Base-by-base conservation (phyloP, 2,113 vertebrate species). In the Lagenorhynchus albirostris region DNA sequence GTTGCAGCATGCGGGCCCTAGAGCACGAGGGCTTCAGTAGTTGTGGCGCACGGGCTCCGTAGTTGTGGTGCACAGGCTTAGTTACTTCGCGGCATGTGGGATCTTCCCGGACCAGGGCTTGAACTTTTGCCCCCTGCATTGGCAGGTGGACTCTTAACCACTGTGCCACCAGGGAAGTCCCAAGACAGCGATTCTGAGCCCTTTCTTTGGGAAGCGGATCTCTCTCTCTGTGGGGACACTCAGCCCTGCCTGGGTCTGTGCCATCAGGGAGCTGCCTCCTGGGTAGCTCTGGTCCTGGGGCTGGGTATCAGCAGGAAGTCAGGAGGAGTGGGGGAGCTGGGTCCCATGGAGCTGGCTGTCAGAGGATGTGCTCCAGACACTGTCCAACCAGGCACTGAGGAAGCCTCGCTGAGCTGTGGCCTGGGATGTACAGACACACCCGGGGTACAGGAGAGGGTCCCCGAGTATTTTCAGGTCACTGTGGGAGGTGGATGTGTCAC, bases 321-420 rank as follows among this genome's bases (percentile, higher is more conserved):
- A 12, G 67, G 31, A 44, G 36, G n/a, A 31, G 12, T 3, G 0
- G 13, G 7, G 20, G 21, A 1, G 0, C 31, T 36, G 41, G 33
- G 44, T 41, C 60, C 82, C 55, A 14, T 76, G 29, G n/a, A 60
- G 70, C 5, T 3, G 71, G 17, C 1, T 4, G 26, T n/a, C 6
- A 20, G 21, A 15, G 31, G 4, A 74, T 0, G 3, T 2, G 80
- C 29, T 55, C 31, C 25, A 47, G 33, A 7, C 20, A 5, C 2
- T 26, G 31, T 71, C 50, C 25, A n/a, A 17, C 31, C 62, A 33
- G 31, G 38, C 87, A 11, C 31, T 0, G 5, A 7, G 53, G 25
- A 92, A 33, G 55, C n/a, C 25, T 10, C n/a, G 83, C 26, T 29
- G 58, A 31, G 53, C 70, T 8, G 8, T 21, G 17, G 36, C 38